A percentile compares a stretch with the other conserved stretches of the same genome.
Conservation (phyloP, 2,797 vertebrate genomes). For the Sebastes itinus region DNA sequence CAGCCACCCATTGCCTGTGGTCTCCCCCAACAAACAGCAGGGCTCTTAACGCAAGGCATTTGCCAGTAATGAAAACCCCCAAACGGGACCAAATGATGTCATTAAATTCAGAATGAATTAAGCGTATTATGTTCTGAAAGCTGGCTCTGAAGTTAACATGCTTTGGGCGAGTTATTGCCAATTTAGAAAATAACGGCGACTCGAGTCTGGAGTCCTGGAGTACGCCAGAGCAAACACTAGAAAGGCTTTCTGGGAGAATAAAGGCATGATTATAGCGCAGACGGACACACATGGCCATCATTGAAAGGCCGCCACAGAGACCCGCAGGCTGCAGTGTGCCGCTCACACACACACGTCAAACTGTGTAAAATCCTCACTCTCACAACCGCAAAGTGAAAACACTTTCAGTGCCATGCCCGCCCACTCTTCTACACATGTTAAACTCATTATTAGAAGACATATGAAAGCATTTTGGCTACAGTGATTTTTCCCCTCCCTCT, state of each 20-base stretch:
- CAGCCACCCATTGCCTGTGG: slow-evolving; percentile 67
- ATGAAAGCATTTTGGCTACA: neutral
- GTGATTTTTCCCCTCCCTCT: neutral
- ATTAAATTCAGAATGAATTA: slow-evolving; percentile 80
- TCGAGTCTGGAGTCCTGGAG: slow-evolving; percentile 48
- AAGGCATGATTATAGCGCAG: slow-evolving; percentile 69
- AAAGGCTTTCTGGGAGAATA: slow-evolving; percentile 71
- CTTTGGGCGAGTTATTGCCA: slow-evolving; percentile 74
- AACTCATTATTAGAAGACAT: slow-evolving; percentile 29
- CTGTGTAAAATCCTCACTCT: slow-evolving; percentile 38
- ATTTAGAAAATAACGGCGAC: slow-evolving; percentile 75
- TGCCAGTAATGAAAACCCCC: slow-evolving; percentile 74
- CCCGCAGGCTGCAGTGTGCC: slow-evolving; percentile 17
- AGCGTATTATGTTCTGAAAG: slow-evolving; percentile 75
- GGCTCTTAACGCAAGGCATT: slow-evolving; percentile 67
- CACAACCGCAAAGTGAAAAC: slow-evolving; percentile 31
- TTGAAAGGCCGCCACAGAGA: slow-evolving; percentile 46
- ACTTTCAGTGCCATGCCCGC: neutral
- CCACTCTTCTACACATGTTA: slow-evolving; percentile 20
- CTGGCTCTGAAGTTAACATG: slow-evolving; percentile 71
- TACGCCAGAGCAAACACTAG: slow-evolving; percentile 71
- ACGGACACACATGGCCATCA: slow-evolving; percentile 69
- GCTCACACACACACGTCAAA: slow-evolving; percentile 48
- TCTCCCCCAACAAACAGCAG: slow-evolving; percentile 62
- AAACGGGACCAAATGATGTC: slow-evolving; percentile 77